phyloP scores from a whole-genome alignment of 1,140 invertebrate species.

The Macrosteles quadrilineatus region DNA sequence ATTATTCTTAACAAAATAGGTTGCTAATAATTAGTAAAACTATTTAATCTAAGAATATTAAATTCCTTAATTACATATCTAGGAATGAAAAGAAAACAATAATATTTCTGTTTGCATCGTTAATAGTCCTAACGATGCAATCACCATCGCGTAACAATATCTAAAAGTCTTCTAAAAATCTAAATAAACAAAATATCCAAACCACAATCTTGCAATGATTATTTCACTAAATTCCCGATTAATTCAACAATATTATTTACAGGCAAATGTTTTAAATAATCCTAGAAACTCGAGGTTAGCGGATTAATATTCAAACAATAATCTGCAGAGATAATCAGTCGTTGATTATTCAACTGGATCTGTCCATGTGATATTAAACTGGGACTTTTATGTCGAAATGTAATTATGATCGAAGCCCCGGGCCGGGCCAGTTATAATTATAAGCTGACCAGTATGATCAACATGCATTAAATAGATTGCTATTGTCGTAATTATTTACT shows the following conservation, averaged over 20 bases:
- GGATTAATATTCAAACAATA: constrained; percentile 1
- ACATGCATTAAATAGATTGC: constrained; percentile 27
- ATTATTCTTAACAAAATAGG: too few relatives aligned
- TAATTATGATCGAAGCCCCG: constrained; percentile 1
- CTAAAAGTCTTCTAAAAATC: too few relatives aligned
- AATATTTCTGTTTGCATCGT: too few relatives aligned
- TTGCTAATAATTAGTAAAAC: too few relatives aligned
- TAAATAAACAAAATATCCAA: too few relatives aligned
- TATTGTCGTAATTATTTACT: constrained; percentile 19
- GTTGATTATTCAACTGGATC: constrained; percentile 17
- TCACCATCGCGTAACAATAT: too few relatives aligned
- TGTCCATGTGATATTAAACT: not conserved
- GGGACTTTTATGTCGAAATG: constrained; percentile 17
- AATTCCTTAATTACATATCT: too few relatives aligned
- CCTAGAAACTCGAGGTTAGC: not conserved
- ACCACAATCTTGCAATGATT: too few relatives aligned
- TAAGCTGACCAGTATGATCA: constrained; percentile 11
- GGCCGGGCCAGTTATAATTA: constrained; percentile 12
- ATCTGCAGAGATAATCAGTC: not conserved
- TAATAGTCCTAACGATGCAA: too few relatives aligned
- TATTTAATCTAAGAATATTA: too few relatives aligned
- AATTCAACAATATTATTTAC: constrained; percentile 1
- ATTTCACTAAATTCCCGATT: too few relatives aligned
- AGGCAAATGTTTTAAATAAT: constrained; percentile 1
- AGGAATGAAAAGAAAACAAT: too few relatives aligned